Conservation (phyloP, 2,113 vertebrate species). For the Ibidorhyncha struthersii region DNA sequence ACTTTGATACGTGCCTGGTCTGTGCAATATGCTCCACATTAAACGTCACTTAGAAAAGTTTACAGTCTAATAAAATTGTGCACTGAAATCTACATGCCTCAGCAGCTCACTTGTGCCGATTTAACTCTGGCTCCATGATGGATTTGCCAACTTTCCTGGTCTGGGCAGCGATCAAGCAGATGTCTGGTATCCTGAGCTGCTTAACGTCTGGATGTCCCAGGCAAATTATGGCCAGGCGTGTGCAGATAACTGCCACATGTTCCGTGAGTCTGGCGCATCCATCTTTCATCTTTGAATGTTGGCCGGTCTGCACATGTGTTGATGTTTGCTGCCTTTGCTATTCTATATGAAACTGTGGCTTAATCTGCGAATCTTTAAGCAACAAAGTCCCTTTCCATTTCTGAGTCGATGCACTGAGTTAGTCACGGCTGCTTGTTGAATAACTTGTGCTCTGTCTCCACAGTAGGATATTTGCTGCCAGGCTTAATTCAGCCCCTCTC, state of each 20-base stretch:
- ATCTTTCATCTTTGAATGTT: background rate
- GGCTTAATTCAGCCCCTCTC: background rate
- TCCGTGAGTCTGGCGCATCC: fast-evolving
- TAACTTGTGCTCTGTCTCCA: background rate
- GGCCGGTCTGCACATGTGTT: fast-evolving
- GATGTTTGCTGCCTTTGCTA: background rate
- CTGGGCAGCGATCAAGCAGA: background rate
- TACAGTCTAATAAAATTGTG: background rate
- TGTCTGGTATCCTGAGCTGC: background rate
- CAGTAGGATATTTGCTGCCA: background rate
- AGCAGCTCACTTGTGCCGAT: background rate
- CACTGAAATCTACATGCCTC: background rate
- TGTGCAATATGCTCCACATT: background rate
- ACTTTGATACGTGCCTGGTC: background rate
- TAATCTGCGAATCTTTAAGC: background rate
- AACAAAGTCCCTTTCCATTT: background rate
- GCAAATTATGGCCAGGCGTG: background rate
- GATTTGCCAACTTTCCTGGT: background rate
- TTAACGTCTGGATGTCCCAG: background rate
- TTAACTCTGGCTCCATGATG: background rate
- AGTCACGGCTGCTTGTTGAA: background rate
- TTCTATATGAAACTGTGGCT: background rate
- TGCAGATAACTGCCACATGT: background rate
- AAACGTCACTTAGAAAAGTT: background rate
- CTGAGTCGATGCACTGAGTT: background rate